These are phyloP conservation scores for Drosophila picticornis DNA, from an alignment of 2,888 invertebrate species.

Conservation along the genomic window DNA sequence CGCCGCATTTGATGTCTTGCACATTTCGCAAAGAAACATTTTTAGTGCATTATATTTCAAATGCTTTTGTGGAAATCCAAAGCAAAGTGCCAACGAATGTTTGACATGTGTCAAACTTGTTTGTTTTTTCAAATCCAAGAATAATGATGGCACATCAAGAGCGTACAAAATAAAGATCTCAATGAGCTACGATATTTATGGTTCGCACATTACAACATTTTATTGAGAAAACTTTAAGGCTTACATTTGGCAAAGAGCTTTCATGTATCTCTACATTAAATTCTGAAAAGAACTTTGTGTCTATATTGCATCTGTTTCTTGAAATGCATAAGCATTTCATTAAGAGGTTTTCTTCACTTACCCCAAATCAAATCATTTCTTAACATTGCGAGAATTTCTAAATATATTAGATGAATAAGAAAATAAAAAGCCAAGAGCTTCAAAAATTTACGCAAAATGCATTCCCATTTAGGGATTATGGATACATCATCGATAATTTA, in stretches of 20 bases:
- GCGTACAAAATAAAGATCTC: neutral
- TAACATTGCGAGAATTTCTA: neutral
- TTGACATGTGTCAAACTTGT: conserved; percentile 60
- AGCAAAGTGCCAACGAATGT: conserved; percentile 58
- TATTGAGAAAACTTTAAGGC: neutral
- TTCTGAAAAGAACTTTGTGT: neutral
- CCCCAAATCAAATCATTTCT: neutral
- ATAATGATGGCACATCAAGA: neutral
- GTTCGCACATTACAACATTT: neutral
- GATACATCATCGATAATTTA: neutral
- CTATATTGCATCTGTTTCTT: neutral
- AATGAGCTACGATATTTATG: neutral
- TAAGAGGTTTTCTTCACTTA: neutral
- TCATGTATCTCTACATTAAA: neutral
- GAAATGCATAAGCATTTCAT: neutral
- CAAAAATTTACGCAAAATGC: neutral
- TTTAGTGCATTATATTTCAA: conserved; percentile 31
- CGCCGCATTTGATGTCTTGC: conserved; percentile 57
- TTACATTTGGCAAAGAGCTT: neutral
- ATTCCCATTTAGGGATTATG: neutral
- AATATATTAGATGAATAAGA: neutral
- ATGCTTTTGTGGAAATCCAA: conserved; percentile 16
- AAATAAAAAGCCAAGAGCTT: neutral
- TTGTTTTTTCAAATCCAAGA: neutral
- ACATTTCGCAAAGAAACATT: conserved; percentile 51